Conservation (phyloP, 2,113 vertebrate genomes). For the Pterocles burchelli region DNA sequence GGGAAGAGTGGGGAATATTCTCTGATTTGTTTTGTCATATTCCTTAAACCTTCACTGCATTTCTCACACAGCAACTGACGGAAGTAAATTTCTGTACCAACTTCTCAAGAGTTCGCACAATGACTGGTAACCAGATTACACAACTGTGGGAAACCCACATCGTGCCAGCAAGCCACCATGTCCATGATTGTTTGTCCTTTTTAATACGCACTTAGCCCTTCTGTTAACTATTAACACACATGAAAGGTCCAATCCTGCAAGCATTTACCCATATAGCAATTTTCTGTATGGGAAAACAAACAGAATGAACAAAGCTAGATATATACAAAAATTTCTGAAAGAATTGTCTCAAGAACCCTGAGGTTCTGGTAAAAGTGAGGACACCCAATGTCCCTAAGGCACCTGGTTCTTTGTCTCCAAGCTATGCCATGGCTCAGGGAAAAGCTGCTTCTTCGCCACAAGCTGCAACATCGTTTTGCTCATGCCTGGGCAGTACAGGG, state of each 20-base stretch:
- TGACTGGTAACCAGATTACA: neutral
- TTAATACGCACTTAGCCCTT: neutral
- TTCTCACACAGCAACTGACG: neutral
- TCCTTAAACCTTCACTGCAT: neutral
- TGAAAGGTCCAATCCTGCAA: neutral
- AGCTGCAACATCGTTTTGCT: neutral
- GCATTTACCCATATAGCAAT: neutral
- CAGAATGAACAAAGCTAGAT: neutral
- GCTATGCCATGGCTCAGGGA: neutral
- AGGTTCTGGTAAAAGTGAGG: neutral
- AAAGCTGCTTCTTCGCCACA: neutral
- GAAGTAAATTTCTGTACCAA: neutral
- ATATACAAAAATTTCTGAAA: neutral
- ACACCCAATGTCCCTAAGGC: fast-evolving
- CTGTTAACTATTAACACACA: constrained; percentile 49
- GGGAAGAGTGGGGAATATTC: neutral
- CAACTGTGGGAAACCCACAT: constrained; percentile 36
- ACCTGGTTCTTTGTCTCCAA: neutral
- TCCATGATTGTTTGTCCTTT: constrained; percentile 1
- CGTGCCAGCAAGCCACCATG: neutral
- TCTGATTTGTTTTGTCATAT: neutral
- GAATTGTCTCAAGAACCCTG: neutral
- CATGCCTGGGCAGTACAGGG: neutral
- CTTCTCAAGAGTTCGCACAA: neutral
- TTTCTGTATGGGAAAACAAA: neutral